A percentile compares a stretch with the other conserved stretches of the same genome.
Conservation (phyloP, 2,888 invertebrate species). For the Pterobdella sp. region DNA sequence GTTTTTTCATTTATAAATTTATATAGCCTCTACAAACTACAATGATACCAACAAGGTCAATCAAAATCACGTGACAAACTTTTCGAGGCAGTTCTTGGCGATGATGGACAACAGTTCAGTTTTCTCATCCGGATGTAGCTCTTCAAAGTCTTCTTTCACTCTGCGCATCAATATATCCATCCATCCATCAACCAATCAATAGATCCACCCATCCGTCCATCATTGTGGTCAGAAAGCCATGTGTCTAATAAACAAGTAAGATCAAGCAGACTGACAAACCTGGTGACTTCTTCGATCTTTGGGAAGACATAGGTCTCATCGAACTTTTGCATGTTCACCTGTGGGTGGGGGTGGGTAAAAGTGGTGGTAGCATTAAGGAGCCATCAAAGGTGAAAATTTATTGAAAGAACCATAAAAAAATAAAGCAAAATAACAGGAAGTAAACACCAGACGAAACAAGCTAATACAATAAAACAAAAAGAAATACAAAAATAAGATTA, state of each 20-base stretch:
- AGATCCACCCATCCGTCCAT: too few species aligned
- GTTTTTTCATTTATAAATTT: too few species aligned
- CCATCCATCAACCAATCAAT: too few species aligned
- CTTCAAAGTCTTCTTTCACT: conserved; percentile 40
- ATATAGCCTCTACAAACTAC: too few species aligned
- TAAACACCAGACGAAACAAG: too few species aligned
- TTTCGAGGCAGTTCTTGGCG: conserved; percentile 43
- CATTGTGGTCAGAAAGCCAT: too few species aligned
- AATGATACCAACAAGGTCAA: too few species aligned
- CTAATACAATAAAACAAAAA: too few species aligned
- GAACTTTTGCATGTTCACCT: conserved; percentile 59
- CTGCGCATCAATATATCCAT: conserved; percentile 31
- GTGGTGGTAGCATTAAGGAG: too few species aligned
- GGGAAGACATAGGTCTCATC: conserved; percentile 59
- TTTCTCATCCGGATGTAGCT: conserved; percentile 46
- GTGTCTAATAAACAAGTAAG: neutral
- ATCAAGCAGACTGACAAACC: conserved; percentile 1
- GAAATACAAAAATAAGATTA: too few species aligned
- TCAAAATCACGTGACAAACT: conserved; percentile 18
- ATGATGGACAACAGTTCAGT: conserved; percentile 46
- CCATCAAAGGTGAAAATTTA: too few species aligned
- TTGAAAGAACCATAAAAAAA: neutral
- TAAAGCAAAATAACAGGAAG: too few species aligned
- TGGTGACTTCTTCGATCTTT: conserved; percentile 38
- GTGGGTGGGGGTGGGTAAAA: conserved; percentile 31